These are phyloP conservation scores for Pasiphila rectangulata DNA, from an alignment of 2,888 invertebrate species.

Conservation along the genomic window DNA sequence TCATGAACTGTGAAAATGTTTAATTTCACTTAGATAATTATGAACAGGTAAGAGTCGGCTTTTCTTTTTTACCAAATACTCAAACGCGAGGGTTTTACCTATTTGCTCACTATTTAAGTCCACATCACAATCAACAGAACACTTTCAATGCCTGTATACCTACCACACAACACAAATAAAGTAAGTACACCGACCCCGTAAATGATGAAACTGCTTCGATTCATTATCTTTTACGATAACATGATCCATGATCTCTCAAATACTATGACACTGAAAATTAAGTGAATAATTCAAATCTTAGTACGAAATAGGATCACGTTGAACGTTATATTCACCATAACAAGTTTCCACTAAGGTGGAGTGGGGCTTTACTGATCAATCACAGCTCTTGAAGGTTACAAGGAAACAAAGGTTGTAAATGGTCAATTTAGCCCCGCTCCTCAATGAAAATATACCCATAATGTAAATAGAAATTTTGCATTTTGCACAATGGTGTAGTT, in stretches of 20 bases:
- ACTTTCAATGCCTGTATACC: not conserved
- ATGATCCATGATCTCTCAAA: not conserved
- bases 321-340: no score
- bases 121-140: not conserved
- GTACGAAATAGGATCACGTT: no score
- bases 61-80: not conserved
- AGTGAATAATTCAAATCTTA: no score
- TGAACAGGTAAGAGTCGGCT: not conserved
- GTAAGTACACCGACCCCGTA: conserved; percentile 7
- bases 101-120: not conserved
- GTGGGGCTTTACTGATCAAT: no score
- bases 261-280: not conserved
- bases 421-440: no score
- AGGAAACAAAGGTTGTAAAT: no score
- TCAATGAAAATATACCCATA: no score
- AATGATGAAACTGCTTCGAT: not conserved
- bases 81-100: not conserved
- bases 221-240: not conserved
- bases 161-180: not conserved
- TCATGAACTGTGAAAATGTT: not conserved
- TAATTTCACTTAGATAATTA: not conserved
- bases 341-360: no score
- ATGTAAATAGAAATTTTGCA: no score
- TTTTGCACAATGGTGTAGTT: no score
- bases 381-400: no score